Percentiles rank a stretch among this genome's conserved stretches.
Conservation (phyloP, 2,888 invertebrate species). For the Leptodirus hochenwartii region DNA sequence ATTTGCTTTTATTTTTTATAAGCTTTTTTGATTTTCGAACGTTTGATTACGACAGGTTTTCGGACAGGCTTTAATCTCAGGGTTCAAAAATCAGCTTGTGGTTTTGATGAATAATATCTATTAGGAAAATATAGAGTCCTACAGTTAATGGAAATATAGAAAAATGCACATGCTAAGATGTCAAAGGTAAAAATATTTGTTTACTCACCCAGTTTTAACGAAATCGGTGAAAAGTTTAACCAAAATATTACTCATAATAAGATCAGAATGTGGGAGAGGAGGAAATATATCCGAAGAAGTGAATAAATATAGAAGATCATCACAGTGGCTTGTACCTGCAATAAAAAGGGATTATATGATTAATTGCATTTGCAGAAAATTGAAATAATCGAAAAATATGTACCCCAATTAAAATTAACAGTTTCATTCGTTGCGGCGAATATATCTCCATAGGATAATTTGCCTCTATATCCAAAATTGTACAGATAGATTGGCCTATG, state of each 20-base stretch:
- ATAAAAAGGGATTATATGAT: conserved; percentile 8
- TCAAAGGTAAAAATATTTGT: no score
- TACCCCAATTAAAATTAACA: conserved; percentile 19
- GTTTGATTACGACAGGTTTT: no score
- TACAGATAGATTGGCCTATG: conserved; percentile 29
- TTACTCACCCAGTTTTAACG: no score
- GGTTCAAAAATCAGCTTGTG: no score
- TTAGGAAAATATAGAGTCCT: no score
- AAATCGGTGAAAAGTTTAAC: conserved; percentile 30
- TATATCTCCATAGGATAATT: conserved; percentile 25
- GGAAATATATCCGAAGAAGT: conserved; percentile 27
- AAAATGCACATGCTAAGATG: no score
- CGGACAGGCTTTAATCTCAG: no score
- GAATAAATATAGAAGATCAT: conserved; percentile 33
- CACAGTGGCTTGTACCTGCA: conserved; percentile 30
- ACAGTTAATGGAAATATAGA: no score
- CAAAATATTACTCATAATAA: conserved; percentile 22
- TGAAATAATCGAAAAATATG: background rate
- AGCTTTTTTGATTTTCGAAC: no score
- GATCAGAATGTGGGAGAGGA: conserved; percentile 22
- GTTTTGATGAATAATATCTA: no score
- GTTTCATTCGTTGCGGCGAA: conserved; percentile 23
- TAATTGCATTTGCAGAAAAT: conserved; percentile 2
- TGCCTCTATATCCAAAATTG: conserved; percentile 29
- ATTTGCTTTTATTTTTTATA: no score